These are phyloP conservation scores for Venusia cambrica DNA, from an alignment of 2,888 invertebrate genomes.

Conservation along the genomic window DNA sequence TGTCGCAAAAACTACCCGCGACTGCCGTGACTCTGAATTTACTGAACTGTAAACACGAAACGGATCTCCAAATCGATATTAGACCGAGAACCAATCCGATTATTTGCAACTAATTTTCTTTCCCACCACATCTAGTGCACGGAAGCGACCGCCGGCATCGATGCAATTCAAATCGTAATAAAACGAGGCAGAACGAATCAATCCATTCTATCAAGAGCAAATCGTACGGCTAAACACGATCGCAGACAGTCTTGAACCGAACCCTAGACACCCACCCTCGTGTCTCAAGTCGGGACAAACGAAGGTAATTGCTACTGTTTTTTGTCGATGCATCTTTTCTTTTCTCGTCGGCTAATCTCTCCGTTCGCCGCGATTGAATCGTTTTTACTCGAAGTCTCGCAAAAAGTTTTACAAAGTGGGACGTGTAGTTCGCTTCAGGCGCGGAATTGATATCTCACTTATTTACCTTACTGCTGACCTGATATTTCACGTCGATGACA, in stretches of 20 bases:
- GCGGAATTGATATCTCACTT: constrained; percentile 34
- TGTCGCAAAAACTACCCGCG: constrained; percentile 6
- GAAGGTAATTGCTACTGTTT: constrained; percentile 75
- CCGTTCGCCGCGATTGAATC: constrained; percentile 45
- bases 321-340: constrained; percentile 61
- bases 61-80: too few relatives aligned
- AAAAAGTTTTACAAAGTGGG: constrained; percentile 42
- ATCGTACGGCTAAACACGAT: constrained; percentile 74
- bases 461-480: too few relatives aligned
- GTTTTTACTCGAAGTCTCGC: constrained; percentile 42
- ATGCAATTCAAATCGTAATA: constrained; percentile 76
- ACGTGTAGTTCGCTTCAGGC: constrained; percentile 28
- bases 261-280: constrained; percentile 61
- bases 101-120: constrained; percentile 56
- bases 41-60: too few relatives aligned
- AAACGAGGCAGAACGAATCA: constrained; percentile 73
- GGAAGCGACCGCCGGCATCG: constrained; percentile 65
- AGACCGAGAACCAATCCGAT: constrained; percentile 31
- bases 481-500: too few relatives aligned
- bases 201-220: constrained; percentile 74
- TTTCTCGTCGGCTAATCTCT: constrained; percentile 61
- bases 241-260: constrained; percentile 61
- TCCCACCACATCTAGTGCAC: constrained; percentile 45
- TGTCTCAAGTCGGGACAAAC: constrained; percentile 61
- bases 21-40: constrained; percentile 23